Conservation (phyloP, 1,140 invertebrate genomes). For the Mya arenaria region DNA sequence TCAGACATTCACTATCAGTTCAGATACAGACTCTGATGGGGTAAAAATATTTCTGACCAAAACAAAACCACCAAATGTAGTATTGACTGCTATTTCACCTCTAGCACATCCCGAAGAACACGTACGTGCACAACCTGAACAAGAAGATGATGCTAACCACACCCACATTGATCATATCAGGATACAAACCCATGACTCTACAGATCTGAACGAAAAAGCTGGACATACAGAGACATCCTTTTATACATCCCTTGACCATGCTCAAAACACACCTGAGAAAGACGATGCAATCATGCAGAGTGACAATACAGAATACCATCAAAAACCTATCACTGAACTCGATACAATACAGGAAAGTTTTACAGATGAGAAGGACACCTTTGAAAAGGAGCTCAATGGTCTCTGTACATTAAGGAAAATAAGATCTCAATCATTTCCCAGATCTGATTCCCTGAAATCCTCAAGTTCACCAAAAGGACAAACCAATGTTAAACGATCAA, state of each 20-base stretch:
- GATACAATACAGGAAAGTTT: not conserved
- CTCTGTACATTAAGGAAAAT: not conserved
- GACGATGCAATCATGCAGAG: no score
- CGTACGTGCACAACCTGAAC: not conserved
- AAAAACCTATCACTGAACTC: not conserved
- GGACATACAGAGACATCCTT: not conserved
- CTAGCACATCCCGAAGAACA: not conserved
- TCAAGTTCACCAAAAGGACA: not conserved
- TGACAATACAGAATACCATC: no score
- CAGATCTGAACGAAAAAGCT: not conserved
- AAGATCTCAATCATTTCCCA: not conserved
- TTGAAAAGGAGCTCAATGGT: not conserved
- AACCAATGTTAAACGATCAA: not conserved
- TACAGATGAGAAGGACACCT: not conserved
- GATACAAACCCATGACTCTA: no score
- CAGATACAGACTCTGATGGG: not conserved
- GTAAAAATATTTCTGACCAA: not conserved
- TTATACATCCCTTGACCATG: no score
- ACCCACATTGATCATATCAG: no score
- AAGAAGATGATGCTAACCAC: not conserved
- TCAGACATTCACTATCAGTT: not conserved
- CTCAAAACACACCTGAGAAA: not conserved
- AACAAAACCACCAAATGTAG: not conserved
- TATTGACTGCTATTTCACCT: no score
- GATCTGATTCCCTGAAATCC: not conserved